These are phyloP conservation scores for Ardeotis arabs DNA, from an alignment of 2,113 vertebrate genomes.

Conservation along the genomic window DNA sequence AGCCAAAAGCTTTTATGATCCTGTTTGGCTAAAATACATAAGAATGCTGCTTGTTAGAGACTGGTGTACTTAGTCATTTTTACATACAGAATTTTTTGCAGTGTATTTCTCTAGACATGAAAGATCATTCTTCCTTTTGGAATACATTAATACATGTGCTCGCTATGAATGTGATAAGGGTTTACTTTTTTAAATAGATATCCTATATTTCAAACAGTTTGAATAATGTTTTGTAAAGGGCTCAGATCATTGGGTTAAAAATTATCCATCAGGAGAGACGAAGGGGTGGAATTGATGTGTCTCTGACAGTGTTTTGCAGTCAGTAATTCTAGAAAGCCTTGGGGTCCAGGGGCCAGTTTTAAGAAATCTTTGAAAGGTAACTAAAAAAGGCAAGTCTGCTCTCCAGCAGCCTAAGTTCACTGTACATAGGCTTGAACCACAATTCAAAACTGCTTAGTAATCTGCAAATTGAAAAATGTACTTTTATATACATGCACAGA, in stretches of 20 bases:
- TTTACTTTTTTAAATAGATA: background rate
- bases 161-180: background rate
- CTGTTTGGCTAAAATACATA: background rate
- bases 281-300: background rate
- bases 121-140: background rate
- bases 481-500: background rate
- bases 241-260: background rate
- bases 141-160: background rate
- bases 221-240: background rate
- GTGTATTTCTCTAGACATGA: background rate
- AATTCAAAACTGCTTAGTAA: background rate
- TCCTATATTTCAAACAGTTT: background rate
- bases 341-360: background rate
- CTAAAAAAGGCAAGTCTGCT: background rate
- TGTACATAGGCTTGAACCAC: background rate
- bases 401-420: background rate
- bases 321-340: background rate
- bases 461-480: background rate
- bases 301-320: background rate
- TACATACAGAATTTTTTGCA: background rate
- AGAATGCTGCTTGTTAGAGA: background rate
- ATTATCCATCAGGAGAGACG: background rate
- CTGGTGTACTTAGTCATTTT: background rate
- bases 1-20: constrained; percentile 25
- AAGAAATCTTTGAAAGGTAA: background rate